Percentiles rank a stretch among this genome's conserved stretches.
phyloP scores from a whole-genome alignment of 2,888 invertebrate species.

The Orthosia incerta region DNA sequence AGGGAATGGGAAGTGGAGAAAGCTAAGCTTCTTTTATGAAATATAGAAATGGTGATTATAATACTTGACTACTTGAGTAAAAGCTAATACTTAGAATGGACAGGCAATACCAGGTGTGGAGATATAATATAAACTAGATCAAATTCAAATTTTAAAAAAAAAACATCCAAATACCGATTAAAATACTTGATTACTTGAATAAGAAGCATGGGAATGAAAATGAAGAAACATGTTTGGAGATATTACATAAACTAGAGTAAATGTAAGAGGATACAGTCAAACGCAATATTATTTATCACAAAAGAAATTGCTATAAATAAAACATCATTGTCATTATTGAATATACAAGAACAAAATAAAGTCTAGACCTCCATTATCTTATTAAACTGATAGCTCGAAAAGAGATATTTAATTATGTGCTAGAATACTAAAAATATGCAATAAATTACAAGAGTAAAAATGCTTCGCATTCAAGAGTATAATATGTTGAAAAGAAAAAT shows the following conservation, averaged over 20 bases:
- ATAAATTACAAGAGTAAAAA: not conserved
- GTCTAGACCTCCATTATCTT: not conserved
- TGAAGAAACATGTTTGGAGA: not conserved
- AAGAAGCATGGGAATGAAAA: not conserved
- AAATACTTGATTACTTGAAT: not conserved
- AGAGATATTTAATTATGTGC: not conserved
- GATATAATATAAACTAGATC: too few species aligned
- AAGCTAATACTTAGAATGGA: not conserved
- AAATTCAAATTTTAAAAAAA: too few species aligned
- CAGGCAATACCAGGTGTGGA: not conserved
- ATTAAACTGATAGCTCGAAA: not conserved
- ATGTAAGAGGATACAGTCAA: not conserved
- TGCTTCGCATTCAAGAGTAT: not conserved
- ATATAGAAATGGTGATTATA: not conserved
- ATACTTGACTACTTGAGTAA: not conserved
- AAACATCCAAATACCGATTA: too few species aligned
- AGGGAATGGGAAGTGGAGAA: conserved; percentile 18
- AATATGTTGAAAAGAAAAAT: not conserved
- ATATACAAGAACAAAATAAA: not conserved
- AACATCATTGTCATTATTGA: not conserved
- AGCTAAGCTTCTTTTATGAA: not conserved
- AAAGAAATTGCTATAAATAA: not conserved
- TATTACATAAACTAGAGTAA: not conserved
- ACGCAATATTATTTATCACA: not conserved
- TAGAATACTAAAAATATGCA: not conserved